Evolutionary conservation across 2,888 invertebrate genomes (phyloP).

Genomic region (Philereme transversata): DNA sequence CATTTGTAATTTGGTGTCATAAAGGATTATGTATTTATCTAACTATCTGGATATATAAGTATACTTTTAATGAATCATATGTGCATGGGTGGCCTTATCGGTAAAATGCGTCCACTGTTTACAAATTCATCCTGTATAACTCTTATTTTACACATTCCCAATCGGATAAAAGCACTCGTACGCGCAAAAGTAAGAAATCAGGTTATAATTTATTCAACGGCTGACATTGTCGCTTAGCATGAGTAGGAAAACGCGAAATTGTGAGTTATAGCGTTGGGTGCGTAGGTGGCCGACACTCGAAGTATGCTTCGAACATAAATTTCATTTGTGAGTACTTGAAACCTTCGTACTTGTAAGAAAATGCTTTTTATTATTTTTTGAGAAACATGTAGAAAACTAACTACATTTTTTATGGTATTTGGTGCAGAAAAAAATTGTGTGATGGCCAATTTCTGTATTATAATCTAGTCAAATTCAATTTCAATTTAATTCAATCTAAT

Average conservation of each 20-base stretch:
- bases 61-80: too few relatives aligned
- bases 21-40: too few relatives aligned
- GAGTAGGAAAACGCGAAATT: conserved; percentile 6
- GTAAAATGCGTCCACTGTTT: neutral
- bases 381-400: too few relatives aligned
- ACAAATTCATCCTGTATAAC: too few relatives aligned
- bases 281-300: conserved; percentile 8
- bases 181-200: conserved; percentile 19
- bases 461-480: too few relatives aligned
- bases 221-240: conserved; percentile 16
- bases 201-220: conserved; percentile 23
- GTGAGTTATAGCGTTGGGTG: conserved; percentile 17
- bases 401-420: too few relatives aligned
- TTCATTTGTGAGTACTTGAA: conserved; percentile 9
- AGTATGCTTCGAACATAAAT: conserved; percentile 7
- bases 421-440: too few relatives aligned
- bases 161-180: conserved; percentile 4
- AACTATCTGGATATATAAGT: too few relatives aligned
- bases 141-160: conserved; percentile 9
- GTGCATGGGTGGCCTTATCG: too few relatives aligned
- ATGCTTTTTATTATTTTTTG: neutral
- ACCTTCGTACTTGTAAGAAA: neutral
- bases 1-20: too few relatives aligned
- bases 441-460: too few relatives aligned
- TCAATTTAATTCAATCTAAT: too few relatives aligned